Conservation (phyloP, 2,113 vertebrate genomes). For the Boulengeromyrus knoepffleri region DNA sequence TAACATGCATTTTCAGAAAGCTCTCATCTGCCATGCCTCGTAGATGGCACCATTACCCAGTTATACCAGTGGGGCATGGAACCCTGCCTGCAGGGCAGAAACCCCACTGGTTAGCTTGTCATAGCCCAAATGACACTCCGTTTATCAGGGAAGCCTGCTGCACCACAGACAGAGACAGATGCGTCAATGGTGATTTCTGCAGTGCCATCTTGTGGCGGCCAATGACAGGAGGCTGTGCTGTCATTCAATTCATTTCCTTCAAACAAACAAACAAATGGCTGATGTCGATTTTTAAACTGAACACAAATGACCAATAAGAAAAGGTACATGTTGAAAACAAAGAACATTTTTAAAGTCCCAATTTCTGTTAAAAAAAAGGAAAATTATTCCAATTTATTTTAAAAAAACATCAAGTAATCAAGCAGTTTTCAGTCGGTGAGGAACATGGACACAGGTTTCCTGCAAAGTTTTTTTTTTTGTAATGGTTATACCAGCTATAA, state of each 20-base stretch:
- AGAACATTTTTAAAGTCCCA: not conserved
- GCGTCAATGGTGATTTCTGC: constrained; percentile 53
- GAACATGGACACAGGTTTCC: not conserved
- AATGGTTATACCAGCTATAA: constrained; percentile 32
- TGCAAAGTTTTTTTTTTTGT: constrained; percentile 34
- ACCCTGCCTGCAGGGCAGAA: constrained; percentile 33
- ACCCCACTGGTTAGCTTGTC: constrained; percentile 62
- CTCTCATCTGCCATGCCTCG: constrained; percentile 42
- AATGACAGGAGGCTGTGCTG: constrained; percentile 18
- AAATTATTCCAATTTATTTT: not conserved
- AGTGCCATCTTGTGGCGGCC: constrained; percentile 58
- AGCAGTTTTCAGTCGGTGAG: not conserved
- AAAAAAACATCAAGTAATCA: not conserved
- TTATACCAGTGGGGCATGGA: not conserved
- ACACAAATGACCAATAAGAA: not conserved
- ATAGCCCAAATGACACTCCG: constrained; percentile 61
- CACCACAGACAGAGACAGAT: constrained; percentile 64
- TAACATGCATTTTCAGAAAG: constrained; percentile 24
- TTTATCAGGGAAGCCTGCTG: constrained; percentile 64
- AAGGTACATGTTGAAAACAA: not conserved
- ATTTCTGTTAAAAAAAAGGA: not conserved
- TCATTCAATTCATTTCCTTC: not conserved
- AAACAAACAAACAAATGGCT: not conserved
- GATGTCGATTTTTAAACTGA: not conserved
- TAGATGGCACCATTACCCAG: constrained; percentile 44